Evolutionary conservation across 2,888 invertebrate genomes (phyloP), one percentile per base, ranked within the genome.

Genomic region (Tachina fera): DNA sequence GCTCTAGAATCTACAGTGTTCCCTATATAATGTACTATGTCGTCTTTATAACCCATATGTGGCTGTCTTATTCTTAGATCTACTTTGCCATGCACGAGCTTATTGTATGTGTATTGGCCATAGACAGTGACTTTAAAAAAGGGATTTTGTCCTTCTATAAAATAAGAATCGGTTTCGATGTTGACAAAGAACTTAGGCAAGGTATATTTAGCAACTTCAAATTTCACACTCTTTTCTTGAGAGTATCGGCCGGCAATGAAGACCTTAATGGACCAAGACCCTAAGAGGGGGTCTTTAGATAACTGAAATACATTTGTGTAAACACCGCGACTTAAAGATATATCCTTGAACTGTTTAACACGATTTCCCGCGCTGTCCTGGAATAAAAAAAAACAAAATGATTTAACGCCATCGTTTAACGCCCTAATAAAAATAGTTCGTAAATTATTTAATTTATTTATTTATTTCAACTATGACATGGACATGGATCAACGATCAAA

Each of bases 181-280:
- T 95, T 95, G 85, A 99, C 97, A 90, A 98, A 96, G 92, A 98
- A 99, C 91, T 98, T 98, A 0, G 99, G 99, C 87, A 97, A 93
- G 72, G 98, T 96, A 91, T 97, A 98, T 92, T 97, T 97, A 14
- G 97, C 98, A 14, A 98, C 97, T 90, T 96, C 94, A 67, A 92
- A 91, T 39, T 39, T 5, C 2, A 19, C 56, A 2, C 81, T 71
- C 84, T 91, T 89, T 0, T 70, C 78, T 19, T 87, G 83, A 1
- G 79, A 11, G 6, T 14, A 43, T 5, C 88, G 88, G 45, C 76
- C 87, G 67, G 94, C 94, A 9, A 95, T 93, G 19, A 92, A 93
- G 0, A 95, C 95, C 86, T 96, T 95, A 88, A 98, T 96, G 77
- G 95, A 96, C 98, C 98, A 98, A 91, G 96, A 95, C 43, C 98